These are phyloP conservation scores for Diglossa brunneiventris DNA, from an alignment of 2,113 vertebrate species.

Conservation along the genomic window DNA sequence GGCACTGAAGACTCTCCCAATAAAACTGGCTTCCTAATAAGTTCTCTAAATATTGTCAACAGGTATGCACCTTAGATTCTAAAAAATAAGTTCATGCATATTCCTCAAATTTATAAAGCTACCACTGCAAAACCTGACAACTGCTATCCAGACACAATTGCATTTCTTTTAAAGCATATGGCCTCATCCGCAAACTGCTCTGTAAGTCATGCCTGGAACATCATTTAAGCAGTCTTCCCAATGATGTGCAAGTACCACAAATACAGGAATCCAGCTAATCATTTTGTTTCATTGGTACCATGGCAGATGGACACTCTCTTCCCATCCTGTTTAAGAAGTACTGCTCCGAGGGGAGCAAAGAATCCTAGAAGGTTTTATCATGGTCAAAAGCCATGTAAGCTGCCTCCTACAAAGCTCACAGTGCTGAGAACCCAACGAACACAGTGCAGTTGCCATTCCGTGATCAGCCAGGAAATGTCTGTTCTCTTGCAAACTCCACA, in stretches of 20 bases:
- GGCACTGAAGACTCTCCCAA: fast-evolving
- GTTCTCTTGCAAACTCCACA: not conserved
- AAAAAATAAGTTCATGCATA: not conserved
- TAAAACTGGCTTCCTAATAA: not conserved
- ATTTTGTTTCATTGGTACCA: not conserved
- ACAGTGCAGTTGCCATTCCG: not conserved
- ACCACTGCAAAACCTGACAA: not conserved
- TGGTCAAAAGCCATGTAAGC: not conserved
- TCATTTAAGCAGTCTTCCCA: not conserved
- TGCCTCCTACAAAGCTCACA: not conserved
- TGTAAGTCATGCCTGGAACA: not conserved
- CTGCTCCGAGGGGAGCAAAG: not conserved
- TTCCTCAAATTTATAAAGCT: not conserved
- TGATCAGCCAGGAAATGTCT: not conserved
- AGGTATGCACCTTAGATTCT: not conserved
- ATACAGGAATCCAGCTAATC: not conserved
- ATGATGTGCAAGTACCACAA: not conserved
- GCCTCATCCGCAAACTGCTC: not conserved
- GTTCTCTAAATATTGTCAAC: not conserved
- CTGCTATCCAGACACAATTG: not conserved
- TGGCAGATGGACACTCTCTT: not conserved
- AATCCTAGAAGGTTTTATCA: not conserved
- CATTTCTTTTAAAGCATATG: not conserved
- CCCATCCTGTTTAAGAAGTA: not conserved
- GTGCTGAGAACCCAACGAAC: not conserved